Evolutionary conservation across 2,113 vertebrate genomes (phyloP).

Genomic region (Todiramphus chloris): DNA sequence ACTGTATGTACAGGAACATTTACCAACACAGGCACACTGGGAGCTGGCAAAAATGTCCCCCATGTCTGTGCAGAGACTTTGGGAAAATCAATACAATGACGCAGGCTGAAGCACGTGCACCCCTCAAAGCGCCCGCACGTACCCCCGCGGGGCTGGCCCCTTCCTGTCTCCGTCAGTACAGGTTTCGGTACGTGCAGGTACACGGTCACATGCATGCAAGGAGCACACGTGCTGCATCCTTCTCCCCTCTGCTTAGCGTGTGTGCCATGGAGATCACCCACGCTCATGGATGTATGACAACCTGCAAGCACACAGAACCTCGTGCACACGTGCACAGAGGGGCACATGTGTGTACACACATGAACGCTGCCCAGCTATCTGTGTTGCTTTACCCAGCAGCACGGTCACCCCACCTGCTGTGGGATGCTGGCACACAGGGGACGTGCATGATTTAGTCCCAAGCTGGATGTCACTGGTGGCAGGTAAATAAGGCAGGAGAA

Average conservation of each 20-base stretch:
- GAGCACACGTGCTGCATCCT: not conserved
- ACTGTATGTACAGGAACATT: not conserved
- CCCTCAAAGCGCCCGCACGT: not conserved
- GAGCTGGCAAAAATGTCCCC: not conserved
- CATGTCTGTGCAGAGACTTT: not conserved
- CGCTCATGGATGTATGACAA: rapidly evolving
- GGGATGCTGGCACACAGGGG: rapidly evolving
- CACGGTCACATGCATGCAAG: not conserved
- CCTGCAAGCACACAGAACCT: not conserved
- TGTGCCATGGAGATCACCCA: not conserved
- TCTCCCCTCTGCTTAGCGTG: not conserved
- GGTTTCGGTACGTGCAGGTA: not conserved
- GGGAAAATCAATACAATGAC: not conserved
- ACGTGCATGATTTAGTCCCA: not conserved
- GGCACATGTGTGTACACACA: rapidly evolving
- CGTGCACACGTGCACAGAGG: not conserved
- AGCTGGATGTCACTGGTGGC: rapidly evolving
- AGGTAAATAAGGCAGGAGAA: not conserved
- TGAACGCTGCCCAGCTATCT: not conserved
- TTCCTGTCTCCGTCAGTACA: not conserved
- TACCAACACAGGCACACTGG: not conserved
- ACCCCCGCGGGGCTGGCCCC: not conserved
- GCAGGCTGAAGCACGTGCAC: rapidly evolving
- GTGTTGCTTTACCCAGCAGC: not conserved
- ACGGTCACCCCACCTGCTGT: rapidly evolving